Conservation (phyloP, 2,888 invertebrate species). For the Macropis europaea region DNA sequence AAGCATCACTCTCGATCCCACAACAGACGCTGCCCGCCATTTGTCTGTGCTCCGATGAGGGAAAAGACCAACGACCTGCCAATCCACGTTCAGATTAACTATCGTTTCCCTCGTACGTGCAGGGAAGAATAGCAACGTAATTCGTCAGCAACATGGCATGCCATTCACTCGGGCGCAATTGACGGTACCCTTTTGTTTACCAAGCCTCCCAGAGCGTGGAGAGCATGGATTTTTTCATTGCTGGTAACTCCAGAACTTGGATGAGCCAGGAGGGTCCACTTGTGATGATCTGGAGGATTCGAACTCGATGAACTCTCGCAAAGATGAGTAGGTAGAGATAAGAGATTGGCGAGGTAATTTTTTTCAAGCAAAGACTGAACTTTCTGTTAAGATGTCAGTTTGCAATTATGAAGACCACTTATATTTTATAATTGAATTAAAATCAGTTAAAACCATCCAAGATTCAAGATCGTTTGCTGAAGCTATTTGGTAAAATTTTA, state of each 20-base stretch:
- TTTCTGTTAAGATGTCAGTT: no score
- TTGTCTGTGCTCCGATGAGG: neutral
- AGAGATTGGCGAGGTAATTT: no score
- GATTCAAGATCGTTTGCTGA: no score
- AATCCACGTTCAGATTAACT: constrained; percentile 26
- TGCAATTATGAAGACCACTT: no score
- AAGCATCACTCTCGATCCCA: neutral
- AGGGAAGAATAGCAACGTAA: constrained; percentile 47
- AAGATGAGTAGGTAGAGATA: no score
- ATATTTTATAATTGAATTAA: no score
- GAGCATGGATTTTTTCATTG: constrained; percentile 30
- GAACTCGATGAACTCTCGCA: neutral
- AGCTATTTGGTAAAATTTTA: no score
- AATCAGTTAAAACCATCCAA: no score
- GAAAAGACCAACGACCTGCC: constrained; percentile 19
- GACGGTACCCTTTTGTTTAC: constrained; percentile 51
- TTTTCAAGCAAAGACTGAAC: no score
- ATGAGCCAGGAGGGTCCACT: neutral
- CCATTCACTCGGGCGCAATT: constrained; percentile 47
- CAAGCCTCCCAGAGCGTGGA: neutral
- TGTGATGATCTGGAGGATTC: neutral
- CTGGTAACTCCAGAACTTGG: neutral
- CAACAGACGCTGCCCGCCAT: neutral
- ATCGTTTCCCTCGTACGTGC: constrained; percentile 11
- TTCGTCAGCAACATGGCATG: constrained; percentile 48